Evolutionary conservation across 2,888 invertebrate species (phyloP).

Genomic region (Homarus gammarus): DNA sequence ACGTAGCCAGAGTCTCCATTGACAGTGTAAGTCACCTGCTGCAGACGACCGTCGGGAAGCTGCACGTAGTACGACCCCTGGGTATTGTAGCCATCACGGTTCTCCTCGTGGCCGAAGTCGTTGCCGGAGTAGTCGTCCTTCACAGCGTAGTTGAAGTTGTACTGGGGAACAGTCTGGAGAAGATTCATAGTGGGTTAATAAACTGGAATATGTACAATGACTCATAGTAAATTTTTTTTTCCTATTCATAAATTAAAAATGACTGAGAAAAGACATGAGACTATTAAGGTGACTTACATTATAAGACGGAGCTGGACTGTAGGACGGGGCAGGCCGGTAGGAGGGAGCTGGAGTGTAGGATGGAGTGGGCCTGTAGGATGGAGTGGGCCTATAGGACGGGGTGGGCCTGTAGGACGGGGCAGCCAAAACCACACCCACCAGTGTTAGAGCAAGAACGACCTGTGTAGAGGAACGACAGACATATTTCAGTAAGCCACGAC

Average conservation of each 20-base stretch:
- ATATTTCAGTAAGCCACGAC: too few relatives aligned
- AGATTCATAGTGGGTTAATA: too few relatives aligned
- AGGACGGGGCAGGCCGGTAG: neutral
- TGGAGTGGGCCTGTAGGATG: neutral
- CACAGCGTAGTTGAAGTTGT: constrained; percentile 5
- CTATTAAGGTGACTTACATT: neutral
- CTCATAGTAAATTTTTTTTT: too few relatives aligned
- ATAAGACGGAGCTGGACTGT: neutral
- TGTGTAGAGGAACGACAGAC: too few relatives aligned
- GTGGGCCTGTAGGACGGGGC: neutral
- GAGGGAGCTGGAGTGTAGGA: neutral
- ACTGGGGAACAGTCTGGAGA: neutral
- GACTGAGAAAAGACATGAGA: too few relatives aligned
- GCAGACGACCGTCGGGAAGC: constrained; percentile 56
- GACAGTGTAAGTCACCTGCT: constrained; percentile 51
- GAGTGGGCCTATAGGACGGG: neutral
- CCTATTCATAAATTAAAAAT: too few relatives aligned
- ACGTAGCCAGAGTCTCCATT: constrained; percentile 61
- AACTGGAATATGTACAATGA: too few relatives aligned
- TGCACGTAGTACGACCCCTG: constrained; percentile 55
- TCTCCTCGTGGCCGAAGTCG: constrained; percentile 8
- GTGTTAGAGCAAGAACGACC: neutral
- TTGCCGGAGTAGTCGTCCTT: neutral
- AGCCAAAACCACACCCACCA: neutral
- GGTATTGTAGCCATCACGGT: constrained; percentile 21